Evolutionary conservation across 2,888 invertebrate species (phyloP), one percentile per base, ranked within the genome.

Genomic region (Leptopterna dolabrata): DNA sequence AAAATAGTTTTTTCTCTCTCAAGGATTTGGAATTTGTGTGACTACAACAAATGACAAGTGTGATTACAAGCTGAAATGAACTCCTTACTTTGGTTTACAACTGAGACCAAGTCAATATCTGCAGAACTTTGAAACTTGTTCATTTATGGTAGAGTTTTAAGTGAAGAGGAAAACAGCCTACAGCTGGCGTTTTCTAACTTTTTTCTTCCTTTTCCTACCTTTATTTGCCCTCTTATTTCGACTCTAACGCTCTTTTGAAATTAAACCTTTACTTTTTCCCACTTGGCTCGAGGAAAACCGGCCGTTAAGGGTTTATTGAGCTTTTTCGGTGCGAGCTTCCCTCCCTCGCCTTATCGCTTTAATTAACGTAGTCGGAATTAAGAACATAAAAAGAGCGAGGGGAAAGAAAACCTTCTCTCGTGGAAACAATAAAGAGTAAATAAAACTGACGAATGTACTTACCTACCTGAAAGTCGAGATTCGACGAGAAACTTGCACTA

Each of bases 361-460:
- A 73, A 73, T 73, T 73, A 73, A 73, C 73, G 73, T 14, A 36
- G 41, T 41, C 73, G 36, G 73, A 73, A 73, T 73, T 36, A 73
- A 73, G 41, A 73, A 30, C 9, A 36, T 16, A 7, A n/a, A 36
- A 29, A 70, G 70, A 70, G 36, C 0, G 63, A 63, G 24, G 63
- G 24, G 63, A 63, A 63, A 63, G 24, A 63, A 63, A 55, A 55
- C 63, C 24, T 63, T 24, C 11, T 24, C 27, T 63, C 24, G 63
- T 19, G n/a, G 27, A 11, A 63, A 63, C 63, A 63, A 63, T 63
- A 24, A 36, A n/a, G 24, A 7, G 24, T 63, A 63, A 63, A 63
- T 63, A 63, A 63, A 19, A 11, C 63, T 11, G 63, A 27, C 7
- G 2, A 36, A 4, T 36, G 36, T 36, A 36, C 36, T 7, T 36